phyloP scores from a whole-genome alignment of 2,888 invertebrate species.

The Ametastegia equiseti region DNA sequence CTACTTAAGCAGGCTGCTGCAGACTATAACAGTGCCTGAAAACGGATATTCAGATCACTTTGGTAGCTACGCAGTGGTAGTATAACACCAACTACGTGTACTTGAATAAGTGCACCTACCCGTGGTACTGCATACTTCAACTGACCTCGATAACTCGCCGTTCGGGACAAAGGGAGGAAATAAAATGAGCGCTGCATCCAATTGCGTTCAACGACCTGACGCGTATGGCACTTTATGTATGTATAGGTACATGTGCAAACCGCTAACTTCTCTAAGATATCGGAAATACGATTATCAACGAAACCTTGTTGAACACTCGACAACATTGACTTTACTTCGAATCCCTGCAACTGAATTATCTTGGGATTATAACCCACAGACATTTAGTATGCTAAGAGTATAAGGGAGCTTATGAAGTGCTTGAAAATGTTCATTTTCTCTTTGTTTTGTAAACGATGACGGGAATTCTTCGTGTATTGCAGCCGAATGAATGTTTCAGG shows the following conservation, averaged over 20 bases:
- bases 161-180: slow-evolving; percentile 27
- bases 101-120: neutral
- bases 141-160: slow-evolving; percentile 28
- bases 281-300: neutral
- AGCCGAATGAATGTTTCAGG: no score
- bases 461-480: no score
- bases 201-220: slow-evolving; percentile 19
- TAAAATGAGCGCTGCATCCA: slow-evolving; percentile 19
- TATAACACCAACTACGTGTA: neutral
- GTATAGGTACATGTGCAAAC: neutral
- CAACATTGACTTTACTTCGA: no score
- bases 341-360: no score
- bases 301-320: no score
- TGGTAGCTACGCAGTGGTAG: neutral
- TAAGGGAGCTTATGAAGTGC: no score
- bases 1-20: neutral
- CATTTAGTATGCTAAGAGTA: no score
- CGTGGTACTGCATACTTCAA: slow-evolving; percentile 8
- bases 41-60: neutral
- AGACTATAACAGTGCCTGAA: no score
- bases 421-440: no score
- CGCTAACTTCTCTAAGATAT: neutral
- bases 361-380: no score
- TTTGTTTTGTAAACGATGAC: no score
- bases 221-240: neutral